These are phyloP conservation scores for Perca flavescens DNA, from an alignment of 2,113 vertebrate genomes.

Conservation along the genomic window DNA sequence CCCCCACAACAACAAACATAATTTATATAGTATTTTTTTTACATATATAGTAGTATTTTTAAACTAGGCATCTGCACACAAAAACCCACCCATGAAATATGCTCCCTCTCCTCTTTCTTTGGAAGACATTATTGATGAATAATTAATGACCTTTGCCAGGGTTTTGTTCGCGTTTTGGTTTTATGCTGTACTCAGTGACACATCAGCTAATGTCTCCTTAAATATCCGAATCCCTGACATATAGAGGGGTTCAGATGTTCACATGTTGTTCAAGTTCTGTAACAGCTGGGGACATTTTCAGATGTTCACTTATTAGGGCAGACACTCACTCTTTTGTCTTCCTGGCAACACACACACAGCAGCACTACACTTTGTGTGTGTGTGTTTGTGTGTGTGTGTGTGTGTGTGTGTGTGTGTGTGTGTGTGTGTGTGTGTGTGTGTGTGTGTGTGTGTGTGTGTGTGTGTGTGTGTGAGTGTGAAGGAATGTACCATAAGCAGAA, in stretches of 20 bases:
- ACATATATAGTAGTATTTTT: constrained; percentile 5
- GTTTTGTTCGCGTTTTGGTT: constrained; percentile 69
- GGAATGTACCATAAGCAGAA: constrained; percentile 59
- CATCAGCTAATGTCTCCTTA: constrained; percentile 33
- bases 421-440: constrained; percentile 37
- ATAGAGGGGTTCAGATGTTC: not conserved
- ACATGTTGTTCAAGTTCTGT: not conserved
- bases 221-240: constrained; percentile 2
- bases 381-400: not conserved
- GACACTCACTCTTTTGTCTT: constrained; percentile 46
- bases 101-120: constrained; percentile 56
- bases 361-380: constrained; percentile 16
- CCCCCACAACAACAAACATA: not conserved
- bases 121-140: constrained; percentile 79
- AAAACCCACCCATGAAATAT: constrained; percentile 49
- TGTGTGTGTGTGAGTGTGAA: constrained; percentile 22
- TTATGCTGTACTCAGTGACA: constrained; percentile 60
- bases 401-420: not conserved
- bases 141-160: constrained; percentile 80
- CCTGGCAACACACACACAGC: constrained; percentile 11
- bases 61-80: constrained; percentile 43
- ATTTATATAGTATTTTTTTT: constrained; percentile 17
- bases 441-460: too few species aligned
- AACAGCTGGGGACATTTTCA: not conserved
- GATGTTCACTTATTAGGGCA: constrained; percentile 10